Conservation (phyloP, 2,888 invertebrate species). For the Hirtodrosophila cameraria region DNA sequence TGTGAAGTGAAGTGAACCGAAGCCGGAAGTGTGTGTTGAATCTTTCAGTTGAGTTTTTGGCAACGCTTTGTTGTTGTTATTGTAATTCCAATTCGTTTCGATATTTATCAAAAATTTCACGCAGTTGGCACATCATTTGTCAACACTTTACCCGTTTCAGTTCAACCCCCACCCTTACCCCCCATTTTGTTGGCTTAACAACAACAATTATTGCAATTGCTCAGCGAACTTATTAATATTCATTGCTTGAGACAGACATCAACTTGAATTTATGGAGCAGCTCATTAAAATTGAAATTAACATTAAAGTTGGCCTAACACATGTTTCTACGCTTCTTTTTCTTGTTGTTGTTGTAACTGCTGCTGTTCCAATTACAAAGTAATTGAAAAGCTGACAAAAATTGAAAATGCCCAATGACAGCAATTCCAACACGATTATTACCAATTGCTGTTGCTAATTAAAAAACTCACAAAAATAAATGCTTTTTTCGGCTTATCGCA, state of each 20-base stretch:
- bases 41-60: constrained; percentile 37
- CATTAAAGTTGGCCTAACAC: constrained; percentile 60
- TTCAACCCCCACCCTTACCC: neutral
- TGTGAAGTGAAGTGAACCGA: constrained; percentile 31
- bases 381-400: constrained; percentile 34
- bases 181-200: neutral
- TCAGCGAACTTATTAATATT: constrained; percentile 72
- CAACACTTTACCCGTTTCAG: constrained; percentile 32
- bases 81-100: neutral
- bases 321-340: constrained; percentile 46
- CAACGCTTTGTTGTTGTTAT: constrained; percentile 49
- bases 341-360: neutral
- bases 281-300: constrained; percentile 52
- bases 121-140: constrained; percentile 62
- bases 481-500: too few relatives aligned
- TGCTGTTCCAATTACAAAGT: constrained; percentile 34
- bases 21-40: constrained; percentile 39
- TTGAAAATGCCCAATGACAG: constrained; percentile 41
- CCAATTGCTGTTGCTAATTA: constrained; percentile 66
- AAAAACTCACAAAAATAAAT: too few relatives aligned
- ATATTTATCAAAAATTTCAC: constrained; percentile 61
- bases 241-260: constrained; percentile 59
- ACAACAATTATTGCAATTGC: constrained; percentile 57
- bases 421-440: constrained; percentile 38
- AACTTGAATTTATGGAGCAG: constrained; percentile 55